phyloP scores from a whole-genome alignment of 2,113 vertebrate species.

The Aspidoscelis tigris region DNA sequence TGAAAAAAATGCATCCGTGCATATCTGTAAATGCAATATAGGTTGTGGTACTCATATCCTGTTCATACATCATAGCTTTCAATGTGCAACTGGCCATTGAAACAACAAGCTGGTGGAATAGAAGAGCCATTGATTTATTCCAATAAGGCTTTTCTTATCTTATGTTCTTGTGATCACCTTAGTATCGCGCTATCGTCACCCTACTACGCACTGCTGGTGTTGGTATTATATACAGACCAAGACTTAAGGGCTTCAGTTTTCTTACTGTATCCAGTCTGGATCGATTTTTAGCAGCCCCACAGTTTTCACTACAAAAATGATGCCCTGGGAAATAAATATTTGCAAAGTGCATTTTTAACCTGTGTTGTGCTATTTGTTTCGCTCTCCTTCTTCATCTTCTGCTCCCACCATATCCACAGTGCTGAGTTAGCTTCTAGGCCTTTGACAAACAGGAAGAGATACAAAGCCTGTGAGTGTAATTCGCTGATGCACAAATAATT shows the following conservation, averaged over 20 bases:
- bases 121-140: too few relatives aligned
- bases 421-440: not conserved
- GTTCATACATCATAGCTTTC: too few relatives aligned
- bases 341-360: slow-evolving; percentile 7
- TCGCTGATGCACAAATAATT: slow-evolving; percentile 31
- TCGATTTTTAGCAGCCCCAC: not conserved
- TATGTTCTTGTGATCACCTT: too few relatives aligned
- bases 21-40: too few relatives aligned
- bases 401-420: not conserved
- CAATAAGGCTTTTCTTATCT: too few relatives aligned
- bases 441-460: slow-evolving; percentile 34
- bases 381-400: not conserved
- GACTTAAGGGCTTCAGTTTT: not conserved
- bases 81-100: too few relatives aligned
- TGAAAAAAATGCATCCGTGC: too few relatives aligned
- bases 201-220: not conserved
- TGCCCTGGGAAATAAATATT: slow-evolving; percentile 34
- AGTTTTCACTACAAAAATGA: slow-evolving; percentile 21
- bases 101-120: too few relatives aligned
- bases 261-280: accelerated
- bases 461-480: slow-evolving; percentile 8
- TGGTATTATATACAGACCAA: not conserved
- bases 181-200: too few relatives aligned
- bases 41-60: too few relatives aligned
- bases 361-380: not conserved